phyloP scores from a whole-genome alignment of 2,113 vertebrate genomes.

The Cygnus buccinator region DNA sequence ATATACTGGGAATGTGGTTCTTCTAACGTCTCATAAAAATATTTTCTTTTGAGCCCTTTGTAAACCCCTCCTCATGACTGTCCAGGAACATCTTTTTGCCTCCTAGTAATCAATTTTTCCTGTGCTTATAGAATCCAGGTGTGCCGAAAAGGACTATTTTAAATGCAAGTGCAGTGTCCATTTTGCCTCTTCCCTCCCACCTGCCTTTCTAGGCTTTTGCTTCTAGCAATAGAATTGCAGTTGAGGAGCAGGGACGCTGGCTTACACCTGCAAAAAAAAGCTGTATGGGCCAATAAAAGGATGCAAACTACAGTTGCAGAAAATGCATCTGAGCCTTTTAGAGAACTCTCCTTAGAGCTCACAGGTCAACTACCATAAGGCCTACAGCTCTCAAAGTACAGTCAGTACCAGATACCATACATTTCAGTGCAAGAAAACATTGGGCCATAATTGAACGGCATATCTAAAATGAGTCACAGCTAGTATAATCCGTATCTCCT shows the following conservation, averaged over 20 bases:
- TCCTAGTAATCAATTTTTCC: background rate
- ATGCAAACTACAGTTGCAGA: background rate
- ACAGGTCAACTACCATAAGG: background rate
- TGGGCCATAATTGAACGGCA: background rate
- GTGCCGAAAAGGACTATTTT: background rate
- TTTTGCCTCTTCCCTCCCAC: background rate
- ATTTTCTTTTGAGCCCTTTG: background rate
- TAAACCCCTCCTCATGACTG: background rate
- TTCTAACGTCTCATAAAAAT: background rate
- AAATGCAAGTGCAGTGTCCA: background rate
- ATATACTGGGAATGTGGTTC: background rate
- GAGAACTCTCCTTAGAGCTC: background rate
- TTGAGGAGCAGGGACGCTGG: background rate
- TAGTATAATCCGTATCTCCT: background rate
- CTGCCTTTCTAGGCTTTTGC: background rate
- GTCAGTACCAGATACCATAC: background rate
- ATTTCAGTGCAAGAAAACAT: background rate
- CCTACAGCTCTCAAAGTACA: background rate
- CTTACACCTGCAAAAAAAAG: background rate
- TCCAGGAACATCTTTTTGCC: background rate
- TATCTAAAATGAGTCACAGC: background rate
- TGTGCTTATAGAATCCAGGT: background rate
- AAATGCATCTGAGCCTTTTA: background rate
- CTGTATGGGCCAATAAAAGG: rapidly evolving
- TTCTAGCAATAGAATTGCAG: background rate